These are phyloP conservation scores for Hoplias malabaricus DNA, from an alignment of 2,113 vertebrate genomes.

Conservation along the genomic window DNA sequence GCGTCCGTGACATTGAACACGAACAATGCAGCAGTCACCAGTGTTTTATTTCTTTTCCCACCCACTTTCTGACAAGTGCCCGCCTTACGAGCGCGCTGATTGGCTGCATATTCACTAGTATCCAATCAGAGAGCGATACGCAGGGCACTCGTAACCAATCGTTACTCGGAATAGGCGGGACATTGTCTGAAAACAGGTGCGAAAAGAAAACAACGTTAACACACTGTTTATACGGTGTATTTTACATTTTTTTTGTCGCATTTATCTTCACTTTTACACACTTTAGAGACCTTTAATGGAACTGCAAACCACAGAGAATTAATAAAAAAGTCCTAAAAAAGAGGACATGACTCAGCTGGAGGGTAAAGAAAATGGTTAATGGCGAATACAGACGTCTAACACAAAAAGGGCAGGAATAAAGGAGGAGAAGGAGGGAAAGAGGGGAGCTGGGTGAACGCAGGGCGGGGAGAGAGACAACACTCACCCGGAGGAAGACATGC, in stretches of 20 bases:
- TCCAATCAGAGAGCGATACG: background rate
- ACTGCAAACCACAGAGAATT: background rate
- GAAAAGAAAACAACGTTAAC: background rate
- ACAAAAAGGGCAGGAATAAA: too few species aligned
- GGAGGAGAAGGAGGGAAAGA: too few species aligned
- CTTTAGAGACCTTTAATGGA: too few species aligned
- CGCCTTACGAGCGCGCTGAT: background rate
- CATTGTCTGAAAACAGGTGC: background rate
- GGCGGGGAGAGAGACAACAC: background rate
- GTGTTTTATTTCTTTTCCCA: background rate
- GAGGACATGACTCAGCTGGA: too few species aligned
- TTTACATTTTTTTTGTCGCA: too few species aligned
- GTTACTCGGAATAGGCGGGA: background rate
- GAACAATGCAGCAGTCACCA: slow-evolving; percentile 17
- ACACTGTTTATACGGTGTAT: too few species aligned
- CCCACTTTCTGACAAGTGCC: background rate
- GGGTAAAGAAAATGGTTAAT: too few species aligned
- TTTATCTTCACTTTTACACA: background rate
- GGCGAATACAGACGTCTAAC: too few species aligned
- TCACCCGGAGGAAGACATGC: background rate
- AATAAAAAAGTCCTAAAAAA: background rate
- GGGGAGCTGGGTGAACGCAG: too few species aligned
- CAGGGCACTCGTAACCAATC: background rate
- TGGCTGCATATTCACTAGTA: background rate
- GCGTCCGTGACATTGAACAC: slow-evolving; percentile 72